phyloP scores from a whole-genome alignment of 2,113 vertebrate species.

The Amblyopsis rosae region DNA sequence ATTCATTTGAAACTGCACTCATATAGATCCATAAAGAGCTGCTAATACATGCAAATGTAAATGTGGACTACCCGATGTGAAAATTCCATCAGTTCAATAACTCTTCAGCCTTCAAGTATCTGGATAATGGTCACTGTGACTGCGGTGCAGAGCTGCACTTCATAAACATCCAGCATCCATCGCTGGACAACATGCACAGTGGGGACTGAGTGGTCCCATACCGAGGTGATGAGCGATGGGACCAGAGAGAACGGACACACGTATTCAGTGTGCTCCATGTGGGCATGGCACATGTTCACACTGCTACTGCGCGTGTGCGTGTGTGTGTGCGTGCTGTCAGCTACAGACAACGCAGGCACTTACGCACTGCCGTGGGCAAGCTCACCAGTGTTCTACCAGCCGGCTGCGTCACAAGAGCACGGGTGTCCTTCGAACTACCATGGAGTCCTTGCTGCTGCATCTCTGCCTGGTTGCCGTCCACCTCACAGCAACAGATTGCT shows the following conservation, averaged over 20 bases:
- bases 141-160: slow-evolving; percentile 56
- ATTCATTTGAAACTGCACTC: slow-evolving; percentile 15
- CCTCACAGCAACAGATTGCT: slow-evolving; percentile 53
- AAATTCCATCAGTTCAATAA: slow-evolving; percentile 74
- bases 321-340: slow-evolving; percentile 35
- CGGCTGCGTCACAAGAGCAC: slow-evolving; percentile 68
- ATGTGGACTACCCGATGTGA: slow-evolving; percentile 63
- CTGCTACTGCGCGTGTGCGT: slow-evolving; percentile 50
- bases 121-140: slow-evolving; percentile 73
- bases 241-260: slow-evolving; percentile 51
- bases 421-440: slow-evolving; percentile 55
- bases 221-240: slow-evolving; percentile 55
- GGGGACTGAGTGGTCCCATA: slow-evolving; percentile 36
- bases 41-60: slow-evolving; percentile 72
- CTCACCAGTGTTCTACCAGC: slow-evolving; percentile 62
- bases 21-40: slow-evolving; percentile 56
- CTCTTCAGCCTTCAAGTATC: slow-evolving; percentile 74
- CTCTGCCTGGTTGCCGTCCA: slow-evolving; percentile 21
- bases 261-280: slow-evolving; percentile 58
- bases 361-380: slow-evolving; percentile 71
- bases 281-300: slow-evolving; percentile 58
- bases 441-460: slow-evolving; percentile 58
- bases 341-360: slow-evolving; percentile 63
- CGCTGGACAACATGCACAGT: slow-evolving; percentile 56
- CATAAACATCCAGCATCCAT: slow-evolving; percentile 64